phyloP scores from a whole-genome alignment of 2,113 vertebrate genomes.

The Gavialis gangeticus region DNA sequence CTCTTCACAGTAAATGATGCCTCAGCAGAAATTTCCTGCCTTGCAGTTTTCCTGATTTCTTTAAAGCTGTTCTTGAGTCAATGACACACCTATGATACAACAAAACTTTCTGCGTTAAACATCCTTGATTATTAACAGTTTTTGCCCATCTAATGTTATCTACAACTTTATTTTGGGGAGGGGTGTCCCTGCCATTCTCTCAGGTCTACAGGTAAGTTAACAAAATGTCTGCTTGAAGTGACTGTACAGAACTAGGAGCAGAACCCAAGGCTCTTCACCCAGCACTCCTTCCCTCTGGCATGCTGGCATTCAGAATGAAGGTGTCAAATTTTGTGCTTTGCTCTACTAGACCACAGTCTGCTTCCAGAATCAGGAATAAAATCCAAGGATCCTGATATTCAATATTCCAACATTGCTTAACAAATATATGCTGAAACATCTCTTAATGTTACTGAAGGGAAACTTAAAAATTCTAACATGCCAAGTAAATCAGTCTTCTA shows the following conservation, averaged over 20 bases:
- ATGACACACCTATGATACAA: not conserved
- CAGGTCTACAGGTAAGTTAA: not conserved
- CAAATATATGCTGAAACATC: not conserved
- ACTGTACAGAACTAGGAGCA: not conserved
- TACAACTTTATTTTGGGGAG: not conserved
- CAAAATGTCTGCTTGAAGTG: not conserved
- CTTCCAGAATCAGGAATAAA: slow-evolving; percentile 1
- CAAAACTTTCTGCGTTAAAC: slow-evolving; percentile 10
- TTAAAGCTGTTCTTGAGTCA: slow-evolving; percentile 40
- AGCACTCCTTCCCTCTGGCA: not conserved
- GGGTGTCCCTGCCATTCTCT: not conserved
- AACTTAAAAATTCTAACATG: not conserved
- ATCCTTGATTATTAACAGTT: not conserved
- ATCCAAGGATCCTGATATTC: not conserved
- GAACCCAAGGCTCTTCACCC: not conserved
- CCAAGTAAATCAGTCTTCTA: not conserved
- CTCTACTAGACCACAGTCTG: not conserved
- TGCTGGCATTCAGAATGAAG: not conserved
- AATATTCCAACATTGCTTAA: not conserved
- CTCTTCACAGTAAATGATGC: slow-evolving; percentile 49
- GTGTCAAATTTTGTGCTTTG: not conserved
- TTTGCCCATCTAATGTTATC: not conserved
- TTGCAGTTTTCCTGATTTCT: slow-evolving; percentile 46
- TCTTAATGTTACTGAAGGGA: not conserved
- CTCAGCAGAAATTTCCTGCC: slow-evolving; percentile 35